Conservation (phyloP, 2,888 invertebrate species). For the Melanchra persicariae region DNA sequence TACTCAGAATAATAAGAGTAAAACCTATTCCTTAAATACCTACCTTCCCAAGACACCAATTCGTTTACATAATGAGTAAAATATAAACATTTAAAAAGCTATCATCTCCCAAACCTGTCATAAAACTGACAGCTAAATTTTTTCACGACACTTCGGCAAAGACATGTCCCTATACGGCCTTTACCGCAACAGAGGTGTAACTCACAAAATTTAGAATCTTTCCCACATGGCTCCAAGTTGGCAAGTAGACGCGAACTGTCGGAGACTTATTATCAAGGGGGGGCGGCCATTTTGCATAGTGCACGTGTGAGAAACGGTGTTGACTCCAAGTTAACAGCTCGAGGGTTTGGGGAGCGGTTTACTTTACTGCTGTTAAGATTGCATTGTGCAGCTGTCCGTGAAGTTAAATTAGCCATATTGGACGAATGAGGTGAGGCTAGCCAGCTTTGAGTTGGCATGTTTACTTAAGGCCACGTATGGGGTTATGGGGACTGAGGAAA, state of each 20-base stretch:
- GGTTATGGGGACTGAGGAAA: not conserved
- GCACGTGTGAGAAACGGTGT: constrained; percentile 47
- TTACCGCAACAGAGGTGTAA: constrained; percentile 39
- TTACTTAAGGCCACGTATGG: not conserved
- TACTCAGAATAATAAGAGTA: too few species aligned
- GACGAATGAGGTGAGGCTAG: constrained; percentile 7
- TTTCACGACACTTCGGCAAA: constrained; percentile 27
- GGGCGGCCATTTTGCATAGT: constrained; percentile 61
- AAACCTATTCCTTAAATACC: not conserved
- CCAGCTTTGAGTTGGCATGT: not conserved
- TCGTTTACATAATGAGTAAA: not conserved
- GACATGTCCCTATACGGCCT: constrained; percentile 43
- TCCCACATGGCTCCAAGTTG: constrained; percentile 51
- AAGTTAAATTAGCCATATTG: constrained; percentile 38
- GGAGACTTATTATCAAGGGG: constrained; percentile 52
- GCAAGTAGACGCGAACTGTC: constrained; percentile 52
- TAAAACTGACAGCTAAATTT: constrained; percentile 36
- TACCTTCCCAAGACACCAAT: not conserved
- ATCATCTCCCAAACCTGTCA: constrained; percentile 17
- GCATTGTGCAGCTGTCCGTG: constrained; percentile 44
- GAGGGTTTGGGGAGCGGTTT: constrained; percentile 46
- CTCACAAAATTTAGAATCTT: constrained; percentile 56
- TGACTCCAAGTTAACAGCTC: constrained; percentile 53
- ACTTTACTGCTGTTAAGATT: constrained; percentile 54
- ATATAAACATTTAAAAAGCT: constrained; percentile 22